Conservation (phyloP, 1,140 invertebrate species). For the Holotrichia oblita region DNA sequence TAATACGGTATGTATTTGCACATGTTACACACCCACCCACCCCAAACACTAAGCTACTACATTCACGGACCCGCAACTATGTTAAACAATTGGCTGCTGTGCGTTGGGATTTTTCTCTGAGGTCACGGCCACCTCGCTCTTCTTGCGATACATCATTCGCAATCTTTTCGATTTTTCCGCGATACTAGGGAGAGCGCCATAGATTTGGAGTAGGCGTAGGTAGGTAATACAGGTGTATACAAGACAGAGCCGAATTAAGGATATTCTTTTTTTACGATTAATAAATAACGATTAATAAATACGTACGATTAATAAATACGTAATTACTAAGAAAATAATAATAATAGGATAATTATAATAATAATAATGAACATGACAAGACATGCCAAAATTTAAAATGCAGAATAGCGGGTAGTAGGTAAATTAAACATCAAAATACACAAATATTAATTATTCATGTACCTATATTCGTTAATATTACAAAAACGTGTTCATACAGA, state of each 20-base stretch:
- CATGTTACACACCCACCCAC: conserved; percentile 9
- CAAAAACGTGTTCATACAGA: too few species aligned
- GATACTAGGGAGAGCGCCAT: neutral
- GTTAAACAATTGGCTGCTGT: neutral
- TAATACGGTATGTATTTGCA: neutral
- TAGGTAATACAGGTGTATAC: neutral
- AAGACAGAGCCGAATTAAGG: neutral
- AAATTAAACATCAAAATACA: too few species aligned
- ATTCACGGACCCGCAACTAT: neutral
- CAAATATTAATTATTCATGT: too few species aligned
- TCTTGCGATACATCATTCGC: neutral
- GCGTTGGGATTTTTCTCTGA: neutral
- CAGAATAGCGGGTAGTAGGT: too few species aligned
- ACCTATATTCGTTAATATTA: too few species aligned
- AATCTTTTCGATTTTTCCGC: neutral
- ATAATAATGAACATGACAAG: too few species aligned
- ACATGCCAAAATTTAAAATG: too few species aligned
- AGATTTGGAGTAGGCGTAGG: conserved; percentile 11
- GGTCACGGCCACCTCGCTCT: neutral
- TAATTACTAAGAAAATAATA: too few species aligned
- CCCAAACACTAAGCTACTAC: neutral
- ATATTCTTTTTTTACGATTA: too few species aligned
- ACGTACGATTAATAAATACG: too few species aligned
- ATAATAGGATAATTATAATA: too few species aligned
- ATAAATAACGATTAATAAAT: too few species aligned